Percentiles rank a stretch among this genome's conserved stretches.
Evolutionary conservation across 2,888 invertebrate genomes (phyloP).

Genomic region (Spilarctia lutea): DNA sequence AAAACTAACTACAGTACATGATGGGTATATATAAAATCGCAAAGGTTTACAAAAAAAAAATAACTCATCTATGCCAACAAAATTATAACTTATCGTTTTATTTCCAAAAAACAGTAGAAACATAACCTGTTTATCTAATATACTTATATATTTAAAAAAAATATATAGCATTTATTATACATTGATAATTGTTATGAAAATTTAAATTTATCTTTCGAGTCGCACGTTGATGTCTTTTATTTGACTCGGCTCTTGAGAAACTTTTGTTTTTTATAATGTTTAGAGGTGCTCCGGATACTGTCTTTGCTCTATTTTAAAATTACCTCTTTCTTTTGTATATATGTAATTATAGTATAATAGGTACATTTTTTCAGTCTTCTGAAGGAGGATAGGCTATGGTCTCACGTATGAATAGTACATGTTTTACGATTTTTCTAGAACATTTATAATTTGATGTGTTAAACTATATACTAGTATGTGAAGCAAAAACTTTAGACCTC

Average conservation of each 20-base stretch:
- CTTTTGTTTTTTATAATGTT: conserved; percentile 17
- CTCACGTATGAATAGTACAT: neutral
- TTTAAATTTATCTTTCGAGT: conserved; percentile 19
- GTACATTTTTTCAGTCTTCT: too few relatives aligned
- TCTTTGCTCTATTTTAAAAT: conserved; percentile 11
- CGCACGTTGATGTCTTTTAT: conserved; percentile 56
- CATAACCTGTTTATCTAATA: neutral
- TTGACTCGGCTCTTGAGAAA: conserved; percentile 29
- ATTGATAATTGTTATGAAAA: neutral
- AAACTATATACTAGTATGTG: neutral
- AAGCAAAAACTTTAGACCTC: too few relatives aligned
- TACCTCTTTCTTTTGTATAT: neutral
- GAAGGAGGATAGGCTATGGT: neutral
- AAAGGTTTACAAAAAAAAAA: neutral
- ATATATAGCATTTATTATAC: neutral
- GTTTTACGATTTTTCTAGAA: neutral
- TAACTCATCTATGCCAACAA: neutral
- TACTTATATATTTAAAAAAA: neutral
- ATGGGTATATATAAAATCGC: neutral
- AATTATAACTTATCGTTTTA: neutral
- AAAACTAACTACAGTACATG: neutral
- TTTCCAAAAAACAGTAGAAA: neutral
- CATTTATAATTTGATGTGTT: neutral
- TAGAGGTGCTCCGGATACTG: neutral
- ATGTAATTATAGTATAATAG: neutral